Percentiles rank a stretch among this genome's conserved stretches.
These are phyloP conservation scores for Plectropomus leopardus DNA, from an alignment of 2,113 vertebrate species.

Conservation along the genomic window DNA sequence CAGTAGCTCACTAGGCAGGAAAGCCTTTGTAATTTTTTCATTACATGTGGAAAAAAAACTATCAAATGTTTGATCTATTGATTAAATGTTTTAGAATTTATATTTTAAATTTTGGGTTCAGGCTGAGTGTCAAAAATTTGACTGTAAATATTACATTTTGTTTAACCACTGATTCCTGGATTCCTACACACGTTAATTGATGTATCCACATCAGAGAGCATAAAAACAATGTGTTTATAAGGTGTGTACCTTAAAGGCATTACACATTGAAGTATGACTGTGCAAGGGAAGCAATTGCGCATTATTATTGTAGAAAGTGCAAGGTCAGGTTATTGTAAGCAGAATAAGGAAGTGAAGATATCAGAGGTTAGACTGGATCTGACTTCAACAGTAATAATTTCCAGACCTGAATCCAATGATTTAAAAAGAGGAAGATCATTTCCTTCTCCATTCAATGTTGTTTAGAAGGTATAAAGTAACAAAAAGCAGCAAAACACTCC, in stretches of 20 bases:
- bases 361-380: background rate
- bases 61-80: too few relatives aligned
- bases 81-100: too few relatives aligned
- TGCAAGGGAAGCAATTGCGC: background rate
- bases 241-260: background rate
- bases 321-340: background rate
- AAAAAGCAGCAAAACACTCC: background rate
- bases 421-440: background rate
- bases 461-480: background rate
- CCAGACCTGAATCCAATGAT: too few relatives aligned
- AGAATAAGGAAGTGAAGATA: slow-evolving; percentile 9
- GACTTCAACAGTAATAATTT: too few relatives aligned
- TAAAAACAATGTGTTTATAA: background rate
- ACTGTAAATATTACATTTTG: background rate
- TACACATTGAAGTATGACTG: background rate
- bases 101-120: too few relatives aligned
- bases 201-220: background rate
- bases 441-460: background rate
- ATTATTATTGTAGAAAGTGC: background rate
- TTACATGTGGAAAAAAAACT: too few relatives aligned
- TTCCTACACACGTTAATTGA: background rate
- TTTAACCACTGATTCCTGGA: background rate
- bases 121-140: background rate
- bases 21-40: background rate
- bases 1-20: background rate